Base-by-base conservation (phyloP, 1,140 invertebrate species). In the Plodia interpunctella region DNA sequence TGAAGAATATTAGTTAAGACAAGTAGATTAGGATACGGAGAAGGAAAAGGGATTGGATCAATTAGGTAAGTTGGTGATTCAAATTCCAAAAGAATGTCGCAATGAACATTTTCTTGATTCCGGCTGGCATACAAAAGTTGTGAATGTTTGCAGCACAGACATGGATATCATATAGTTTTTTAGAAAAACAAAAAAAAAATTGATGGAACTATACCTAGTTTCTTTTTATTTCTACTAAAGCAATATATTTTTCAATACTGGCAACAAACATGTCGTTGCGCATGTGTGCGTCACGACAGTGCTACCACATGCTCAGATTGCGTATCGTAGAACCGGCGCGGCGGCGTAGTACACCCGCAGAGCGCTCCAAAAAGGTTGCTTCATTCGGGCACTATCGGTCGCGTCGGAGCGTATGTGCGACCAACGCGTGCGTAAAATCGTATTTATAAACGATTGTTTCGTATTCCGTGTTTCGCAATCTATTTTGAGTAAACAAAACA, bases 401-500 rank as follows among this genome's bases (percentile, higher is more conserved):
- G 51, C 51, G n/a, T n/a, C 51, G 8, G 1, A 21, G 51, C 10
- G 51, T 15, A 13, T 21, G 51, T 25, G 19, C 20, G 51, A n/a
- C 15, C 17, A 10, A 49, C 49, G 56, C 56, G 56, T 32, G 21
- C 25, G 49, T 49, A 9, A 32, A 17, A 35, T 25, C 19, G 20
- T 53, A 53, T 53, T 53, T 25, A 53, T 25, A 53, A 53, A 51
- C 49, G 49, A 20, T 20, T 20, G 49, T 51, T 15, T n/a, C 51
- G 51, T 53, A 55, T 28, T 21, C 30, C 21, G 58, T 44, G 59
- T 60, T 49, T 55, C 21, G 38, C 19, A 55, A 60, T 53, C 51
- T 53, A 25, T 53, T 55, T 65, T 52, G 54, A 35, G 54, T 70
- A 62, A 67, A 67, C 54, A 62, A 70, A 63, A 56, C 18, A 75